phyloP scores from a whole-genome alignment of 1,140 invertebrate genomes.

The Xylocopa sonorina region DNA sequence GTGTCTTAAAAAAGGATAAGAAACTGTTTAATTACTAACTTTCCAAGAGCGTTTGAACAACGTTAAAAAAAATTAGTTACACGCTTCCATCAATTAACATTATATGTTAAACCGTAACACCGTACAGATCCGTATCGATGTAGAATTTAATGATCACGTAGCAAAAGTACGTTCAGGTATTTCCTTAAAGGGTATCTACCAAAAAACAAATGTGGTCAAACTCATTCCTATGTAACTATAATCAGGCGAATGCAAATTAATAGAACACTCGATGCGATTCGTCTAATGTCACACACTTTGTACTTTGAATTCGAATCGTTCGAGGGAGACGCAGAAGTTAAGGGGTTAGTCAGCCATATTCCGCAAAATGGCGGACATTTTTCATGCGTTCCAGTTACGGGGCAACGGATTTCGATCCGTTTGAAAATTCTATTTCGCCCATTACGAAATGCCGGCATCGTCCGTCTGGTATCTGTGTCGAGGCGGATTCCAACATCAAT shows the following conservation, averaged over 20 bases:
- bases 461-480: not conserved
- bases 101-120: too few relatives aligned
- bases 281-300: not conserved
- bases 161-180: too few relatives aligned
- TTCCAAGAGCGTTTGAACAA: too few relatives aligned
- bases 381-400: conserved; percentile 22
- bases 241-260: conserved; percentile 4
- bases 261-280: too few relatives aligned
- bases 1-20: too few relatives aligned
- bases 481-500: conserved; percentile 27
- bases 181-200: too few relatives aligned
- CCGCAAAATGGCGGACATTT: conserved; percentile 9
- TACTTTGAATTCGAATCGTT: not conserved
- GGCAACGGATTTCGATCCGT: conserved; percentile 6
- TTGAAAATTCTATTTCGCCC: conserved; percentile 33
- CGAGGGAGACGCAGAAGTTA: too few relatives aligned
- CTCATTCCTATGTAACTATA: too few relatives aligned
- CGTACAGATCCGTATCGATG: not conserved
- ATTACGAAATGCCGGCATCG: conserved; percentile 30
- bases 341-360: not conserved
- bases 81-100: not conserved
- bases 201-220: too few relatives aligned
- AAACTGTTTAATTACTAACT: too few relatives aligned
- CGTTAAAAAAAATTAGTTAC: too few relatives aligned
- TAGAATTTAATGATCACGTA: not conserved